A percentile compares a stretch with the other conserved stretches of the same genome.
Evolutionary conservation across 2,888 invertebrate species (phyloP).

Genomic region (Hoplodrina ambigua): DNA sequence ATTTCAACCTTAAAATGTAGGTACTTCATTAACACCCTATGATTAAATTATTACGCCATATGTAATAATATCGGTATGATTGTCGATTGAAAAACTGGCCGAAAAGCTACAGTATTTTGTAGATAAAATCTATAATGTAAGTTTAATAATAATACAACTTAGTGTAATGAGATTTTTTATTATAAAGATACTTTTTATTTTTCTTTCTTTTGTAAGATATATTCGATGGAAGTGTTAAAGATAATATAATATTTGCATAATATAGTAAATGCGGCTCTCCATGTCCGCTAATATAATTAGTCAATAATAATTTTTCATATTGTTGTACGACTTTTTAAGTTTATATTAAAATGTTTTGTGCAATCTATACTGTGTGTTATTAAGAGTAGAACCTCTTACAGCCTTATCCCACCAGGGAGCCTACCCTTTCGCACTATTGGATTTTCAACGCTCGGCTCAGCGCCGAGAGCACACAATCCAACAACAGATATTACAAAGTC

Average conservation of each 20-base stretch:
- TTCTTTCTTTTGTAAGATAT: slow-evolving; percentile 90
- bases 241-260: slow-evolving; percentile 92
- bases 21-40: slow-evolving; percentile 86
- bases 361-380: slow-evolving; percentile 90
- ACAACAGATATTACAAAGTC: too few species aligned
- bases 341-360: slow-evolving; percentile 96
- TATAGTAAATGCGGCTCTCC: slow-evolving; percentile 92
- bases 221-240: slow-evolving; percentile 91
- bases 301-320: slow-evolving; percentile 96
- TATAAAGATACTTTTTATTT: slow-evolving; percentile 89
- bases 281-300: slow-evolving; percentile 93
- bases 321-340: slow-evolving; percentile 96
- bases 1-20: slow-evolving; percentile 86
- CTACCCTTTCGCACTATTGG: too few species aligned
- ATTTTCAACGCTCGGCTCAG: too few species aligned
- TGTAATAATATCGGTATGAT: slow-evolving; percentile 75
- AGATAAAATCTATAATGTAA: slow-evolving; percentile 90
- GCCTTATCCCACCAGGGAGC: background rate
- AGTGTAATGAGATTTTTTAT: slow-evolving; percentile 90
- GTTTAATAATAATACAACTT: slow-evolving; percentile 88
- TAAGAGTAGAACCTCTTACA: slow-evolving; percentile 13
- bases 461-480: too few species aligned
- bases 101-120: slow-evolving; percentile 89
- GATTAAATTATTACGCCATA: slow-evolving; percentile 83
- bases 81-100: slow-evolving; percentile 88